These are phyloP conservation scores for Labeo catla DNA, from an alignment of 2,113 vertebrate genomes.

Conservation along the genomic window DNA sequence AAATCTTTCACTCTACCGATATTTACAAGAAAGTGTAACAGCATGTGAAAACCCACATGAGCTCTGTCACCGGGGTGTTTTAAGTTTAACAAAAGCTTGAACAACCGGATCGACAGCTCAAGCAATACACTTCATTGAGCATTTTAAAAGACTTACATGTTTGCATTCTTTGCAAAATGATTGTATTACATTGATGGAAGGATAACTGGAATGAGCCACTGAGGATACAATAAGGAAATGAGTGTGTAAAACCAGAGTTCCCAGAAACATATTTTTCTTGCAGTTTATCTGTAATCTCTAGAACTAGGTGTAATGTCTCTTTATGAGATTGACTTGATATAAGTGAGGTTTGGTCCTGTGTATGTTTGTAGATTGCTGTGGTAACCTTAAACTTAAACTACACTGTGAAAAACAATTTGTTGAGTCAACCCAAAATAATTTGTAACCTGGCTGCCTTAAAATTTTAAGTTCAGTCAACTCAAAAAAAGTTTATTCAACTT, in stretches of 20 bases:
- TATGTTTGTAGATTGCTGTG: background rate
- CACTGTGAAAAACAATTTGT: no score
- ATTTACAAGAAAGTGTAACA: background rate
- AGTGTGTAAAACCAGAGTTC: background rate
- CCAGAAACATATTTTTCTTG: background rate
- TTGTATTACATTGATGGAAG: background rate
- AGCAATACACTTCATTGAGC: background rate
- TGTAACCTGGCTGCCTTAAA: no score
- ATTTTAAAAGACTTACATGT: background rate
- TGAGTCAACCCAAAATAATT: no score
- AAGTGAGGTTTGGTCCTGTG: background rate
- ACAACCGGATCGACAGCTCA: slow-evolving; percentile 8
- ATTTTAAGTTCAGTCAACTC: no score
- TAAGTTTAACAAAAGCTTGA: background rate
- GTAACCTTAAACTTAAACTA: background rate
- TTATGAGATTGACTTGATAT: background rate
- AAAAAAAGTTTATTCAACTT: no score
- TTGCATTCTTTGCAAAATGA: background rate
- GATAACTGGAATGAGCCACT: background rate
- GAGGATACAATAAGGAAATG: background rate
- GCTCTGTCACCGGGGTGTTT: background rate
- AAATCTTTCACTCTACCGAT: background rate
- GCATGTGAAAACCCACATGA: background rate
- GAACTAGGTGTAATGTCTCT: background rate
- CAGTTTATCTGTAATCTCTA: background rate